Evolutionary conservation across 2,113 vertebrate genomes (phyloP).

Genomic region (Meriones unguiculatus): DNA sequence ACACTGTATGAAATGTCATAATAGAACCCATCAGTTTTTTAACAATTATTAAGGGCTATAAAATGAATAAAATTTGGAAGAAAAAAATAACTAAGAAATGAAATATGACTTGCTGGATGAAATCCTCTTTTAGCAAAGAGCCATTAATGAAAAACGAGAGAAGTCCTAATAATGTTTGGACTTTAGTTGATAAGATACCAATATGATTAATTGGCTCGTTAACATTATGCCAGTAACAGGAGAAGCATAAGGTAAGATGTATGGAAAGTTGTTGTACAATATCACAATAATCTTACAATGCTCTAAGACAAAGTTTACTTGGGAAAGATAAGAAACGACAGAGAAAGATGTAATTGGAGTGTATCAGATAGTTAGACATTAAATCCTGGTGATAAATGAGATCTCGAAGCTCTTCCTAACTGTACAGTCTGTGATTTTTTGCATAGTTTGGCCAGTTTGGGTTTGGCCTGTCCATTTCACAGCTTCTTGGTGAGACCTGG

Average conservation of each 20-base stretch:
- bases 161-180: background rate
- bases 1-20: background rate
- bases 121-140: background rate
- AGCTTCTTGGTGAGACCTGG: background rate
- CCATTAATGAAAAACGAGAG: background rate
- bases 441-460: background rate
- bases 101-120: background rate
- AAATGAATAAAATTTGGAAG: background rate
- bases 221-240: background rate
- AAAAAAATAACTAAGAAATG: background rate
- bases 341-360: background rate
- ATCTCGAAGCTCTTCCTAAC: background rate
- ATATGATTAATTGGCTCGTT: background rate
- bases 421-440: background rate
- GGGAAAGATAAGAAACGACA: background rate
- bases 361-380: slow-evolving; percentile 6
- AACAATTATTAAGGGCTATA: background rate
- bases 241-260: background rate
- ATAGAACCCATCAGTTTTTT: background rate
- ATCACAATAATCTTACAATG: background rate
- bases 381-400: slow-evolving; percentile 1
- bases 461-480: background rate
- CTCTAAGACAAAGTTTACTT: slow-evolving; percentile 35
- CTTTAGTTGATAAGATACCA: background rate
- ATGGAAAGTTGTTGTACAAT: background rate